Evolutionary conservation across 2,888 invertebrate genomes (phyloP), one percentile per base, ranked within the genome.

Genomic region (Hecatera dysodea): DNA sequence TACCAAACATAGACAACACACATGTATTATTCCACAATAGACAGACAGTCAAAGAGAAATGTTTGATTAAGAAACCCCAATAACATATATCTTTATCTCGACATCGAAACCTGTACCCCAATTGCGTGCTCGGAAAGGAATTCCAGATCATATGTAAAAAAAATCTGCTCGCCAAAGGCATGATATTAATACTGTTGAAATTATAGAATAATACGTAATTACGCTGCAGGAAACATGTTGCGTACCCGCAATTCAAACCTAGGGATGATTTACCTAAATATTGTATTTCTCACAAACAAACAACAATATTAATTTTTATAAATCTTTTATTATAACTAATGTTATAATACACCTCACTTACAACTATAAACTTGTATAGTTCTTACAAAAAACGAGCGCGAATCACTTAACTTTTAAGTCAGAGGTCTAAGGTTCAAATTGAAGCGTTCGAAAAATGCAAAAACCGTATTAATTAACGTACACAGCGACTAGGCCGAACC

Each of bases 301-400:
- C n/a, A n/a, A n/a, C n/a, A n/a, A n/a, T n/a, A n/a, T n/a, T n/a
- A 61, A 75, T 69, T 52, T 55, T 72, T 55, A 79, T 78, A 84
- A 76, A 75, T 74, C 60, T 72, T 85, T 83, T 72, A 83, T 83
- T 84, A 81, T 81, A 84, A 84, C 78, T 39, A 19, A 0, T 12
- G 86, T 76, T 69, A 73, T 72, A 80, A 73, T 70, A 74, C 61
- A 82, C 61, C 61, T 75, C 50, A 69, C 84, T 80, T 86, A 86
- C 7, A 72, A 50, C 60, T 80, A 83, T n/a, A 8, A 61, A 48
- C 29, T 55, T 36, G 39, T 64, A 50, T 15, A 75, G 19, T 44
- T 67, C 15, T 75, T 65, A 11, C 33, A 42, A 42, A 39, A 65
- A 42, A 74, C 66, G 42, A 66, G 22, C 22, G 24, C 50, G 11